A percentile compares a stretch with the other conserved stretches of the same genome.
These are phyloP conservation scores for Erebia ligea DNA, from an alignment of 2,888 invertebrate genomes.

Conservation along the genomic window DNA sequence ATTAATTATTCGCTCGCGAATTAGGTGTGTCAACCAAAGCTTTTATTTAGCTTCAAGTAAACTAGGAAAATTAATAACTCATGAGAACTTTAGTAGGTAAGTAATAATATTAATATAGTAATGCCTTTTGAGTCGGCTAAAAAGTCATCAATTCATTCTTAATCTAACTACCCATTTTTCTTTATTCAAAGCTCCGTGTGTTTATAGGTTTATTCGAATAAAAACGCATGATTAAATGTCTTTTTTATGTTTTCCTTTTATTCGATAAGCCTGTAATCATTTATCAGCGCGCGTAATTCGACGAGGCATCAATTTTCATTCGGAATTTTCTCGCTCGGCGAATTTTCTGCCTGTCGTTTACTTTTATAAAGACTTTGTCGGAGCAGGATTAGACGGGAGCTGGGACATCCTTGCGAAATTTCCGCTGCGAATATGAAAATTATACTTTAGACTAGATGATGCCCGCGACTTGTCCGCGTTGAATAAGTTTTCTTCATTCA, in stretches of 20 bases:
- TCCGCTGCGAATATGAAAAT: slow-evolving; percentile 1
- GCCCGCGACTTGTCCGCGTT: too few relatives aligned
- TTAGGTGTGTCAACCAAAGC: too few relatives aligned
- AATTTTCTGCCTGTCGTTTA: slow-evolving; percentile 26
- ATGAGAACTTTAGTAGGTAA: too few relatives aligned
- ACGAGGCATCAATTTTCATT: slow-evolving; percentile 39
- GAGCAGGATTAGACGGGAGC: slow-evolving; percentile 11
- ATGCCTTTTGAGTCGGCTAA: background rate
- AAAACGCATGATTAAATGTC: slow-evolving; percentile 18
- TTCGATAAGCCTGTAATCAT: slow-evolving; percentile 35
- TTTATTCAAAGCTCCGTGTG: background rate
- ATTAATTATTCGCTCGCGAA: too few relatives aligned
- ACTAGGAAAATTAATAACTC: too few relatives aligned
- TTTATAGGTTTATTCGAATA: slow-evolving; percentile 12
- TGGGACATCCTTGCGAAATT: slow-evolving; percentile 10
- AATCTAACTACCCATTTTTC: slow-evolving; percentile 4
- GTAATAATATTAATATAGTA: too few relatives aligned
- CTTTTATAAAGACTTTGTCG: slow-evolving; percentile 24
- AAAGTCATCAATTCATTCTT: background rate
- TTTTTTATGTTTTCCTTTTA: slow-evolving; percentile 31
- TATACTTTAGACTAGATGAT: background rate
- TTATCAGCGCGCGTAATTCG: slow-evolving; percentile 37
- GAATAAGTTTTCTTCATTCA: too few relatives aligned
- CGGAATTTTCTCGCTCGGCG: slow-evolving; percentile 28
- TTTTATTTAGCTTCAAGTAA: too few relatives aligned